Base-by-base conservation (phyloP, 2,888 invertebrate genomes). In the Drosophila monieri region DNA sequence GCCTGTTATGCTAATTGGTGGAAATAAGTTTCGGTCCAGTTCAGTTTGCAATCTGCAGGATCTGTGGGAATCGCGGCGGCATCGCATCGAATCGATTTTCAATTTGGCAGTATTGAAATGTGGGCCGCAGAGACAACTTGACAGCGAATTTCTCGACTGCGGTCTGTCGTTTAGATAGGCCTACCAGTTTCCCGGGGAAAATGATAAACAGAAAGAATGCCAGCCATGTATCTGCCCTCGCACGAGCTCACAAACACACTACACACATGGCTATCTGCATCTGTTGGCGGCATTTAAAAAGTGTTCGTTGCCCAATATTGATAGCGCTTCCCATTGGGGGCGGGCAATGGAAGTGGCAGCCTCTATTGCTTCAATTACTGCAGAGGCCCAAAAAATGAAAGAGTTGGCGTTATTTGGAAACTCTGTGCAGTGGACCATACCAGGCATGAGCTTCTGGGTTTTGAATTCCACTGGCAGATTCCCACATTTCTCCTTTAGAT, bases 291-390 rank as follows among this genome's bases (percentile, higher is more conserved):
- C 54, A 55, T 77, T 76, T 66, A 67, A 83, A 80, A 80, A 83
- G 77, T 73, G 78, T 72, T 67, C 76, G 75, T 58, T 47, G 69
- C 73, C 78, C 85, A 85, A 81, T 81, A 83, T 81, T 85, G 83
- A 83, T 83, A 78, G 81, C 78, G 69, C 77, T 65, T 70, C 80
- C 80, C 77, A 49, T 57, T 41, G 15, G 39, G 18, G 9, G 9
- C 58, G 48, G 57, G 32, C 66, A 53, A 67, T 54, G 32, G 23
- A 62, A 18, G 52, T 12, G 37, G 37, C 23, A 15, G 61, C 57
- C 70, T 75, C 83, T 77, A 83, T 80, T 77, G 81, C 79, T 73
- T 64, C 84, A 83, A 83, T 83, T 79, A 84, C 76, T 52, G 49
- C 30, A 54, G 51, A 35, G 39, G 30, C 27, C 14, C 23, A 23